phyloP scores from a whole-genome alignment of 2,888 invertebrate genomes.

The Drosophila buzzatii region DNA sequence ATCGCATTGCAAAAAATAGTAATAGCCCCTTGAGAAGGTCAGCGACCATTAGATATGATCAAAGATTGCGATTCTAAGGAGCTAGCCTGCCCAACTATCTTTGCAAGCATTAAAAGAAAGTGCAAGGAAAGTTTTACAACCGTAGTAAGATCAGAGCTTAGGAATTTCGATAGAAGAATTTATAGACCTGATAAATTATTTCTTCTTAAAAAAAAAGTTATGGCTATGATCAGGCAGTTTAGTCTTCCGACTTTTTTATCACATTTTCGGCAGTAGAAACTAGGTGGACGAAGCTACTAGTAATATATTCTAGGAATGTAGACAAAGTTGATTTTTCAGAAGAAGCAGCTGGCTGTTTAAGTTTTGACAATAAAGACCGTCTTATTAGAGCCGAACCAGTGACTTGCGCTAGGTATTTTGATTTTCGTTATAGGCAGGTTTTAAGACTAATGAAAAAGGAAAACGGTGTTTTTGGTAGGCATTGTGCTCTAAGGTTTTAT shows the following conservation, averaged over 20 bases:
- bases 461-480: not conserved
- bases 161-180: not conserved
- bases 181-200: not conserved
- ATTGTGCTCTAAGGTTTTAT: not conserved
- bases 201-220: not conserved
- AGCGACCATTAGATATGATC: not conserved
- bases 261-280: no score
- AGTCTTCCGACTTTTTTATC: not conserved
- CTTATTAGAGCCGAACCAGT: not conserved
- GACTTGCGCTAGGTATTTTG: not conserved
- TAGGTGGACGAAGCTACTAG: not conserved
- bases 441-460: not conserved
- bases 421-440: not conserved
- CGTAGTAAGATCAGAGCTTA: not conserved
- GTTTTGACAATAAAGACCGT: not conserved
- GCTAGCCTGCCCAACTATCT: not conserved
- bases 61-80: not conserved
- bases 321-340: not conserved
- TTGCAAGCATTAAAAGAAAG: not conserved
- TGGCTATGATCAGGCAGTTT: not conserved
- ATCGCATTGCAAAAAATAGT: not conserved
- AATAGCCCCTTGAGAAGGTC: not conserved
- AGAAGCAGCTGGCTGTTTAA: not conserved
- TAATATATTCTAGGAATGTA: not conserved
- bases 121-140: conserved; percentile 1